Percentiles rank a stretch among this genome's conserved stretches.
These are phyloP conservation scores for Falcunculus frontatus DNA, from an alignment of 2,113 vertebrate genomes.

Conservation along the genomic window DNA sequence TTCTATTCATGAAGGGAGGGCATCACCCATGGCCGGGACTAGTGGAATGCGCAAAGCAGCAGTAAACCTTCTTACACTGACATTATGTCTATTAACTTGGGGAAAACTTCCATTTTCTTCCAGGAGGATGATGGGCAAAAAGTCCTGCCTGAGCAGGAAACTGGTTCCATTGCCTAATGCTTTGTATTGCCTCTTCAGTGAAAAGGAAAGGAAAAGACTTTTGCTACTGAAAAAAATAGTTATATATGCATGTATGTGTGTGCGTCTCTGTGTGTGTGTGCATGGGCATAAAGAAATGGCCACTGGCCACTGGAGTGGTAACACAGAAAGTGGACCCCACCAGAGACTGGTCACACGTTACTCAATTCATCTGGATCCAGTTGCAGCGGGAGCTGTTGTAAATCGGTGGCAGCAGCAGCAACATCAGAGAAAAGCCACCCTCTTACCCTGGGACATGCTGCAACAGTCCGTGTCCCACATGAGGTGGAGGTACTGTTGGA, in stretches of 20 bases:
- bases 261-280: background rate
- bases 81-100: background rate
- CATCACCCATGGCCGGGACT: background rate
- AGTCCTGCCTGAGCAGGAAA: background rate
- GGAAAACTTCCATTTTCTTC: background rate
- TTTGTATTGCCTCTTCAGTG: background rate
- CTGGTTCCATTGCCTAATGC: background rate
- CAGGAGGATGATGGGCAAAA: background rate
- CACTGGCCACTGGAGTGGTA: background rate
- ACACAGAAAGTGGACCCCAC: background rate
- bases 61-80: background rate
- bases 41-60: background rate
- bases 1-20: background rate
- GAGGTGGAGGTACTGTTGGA: background rate
- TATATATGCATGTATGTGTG: no score
- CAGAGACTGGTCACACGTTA: background rate
- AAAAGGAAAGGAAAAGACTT: background rate
- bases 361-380: background rate
- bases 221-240: background rate
- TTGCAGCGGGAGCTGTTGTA: background rate
- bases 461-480: background rate
- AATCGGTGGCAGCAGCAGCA: rapidly evolving
- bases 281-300: background rate
- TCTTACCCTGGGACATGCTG: background rate
- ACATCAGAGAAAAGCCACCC: background rate